Evolutionary conservation across 2,797 vertebrate genomes (phyloP), one percentile per base, ranked within the genome.

Genomic region (Spea hammondii): DNA sequence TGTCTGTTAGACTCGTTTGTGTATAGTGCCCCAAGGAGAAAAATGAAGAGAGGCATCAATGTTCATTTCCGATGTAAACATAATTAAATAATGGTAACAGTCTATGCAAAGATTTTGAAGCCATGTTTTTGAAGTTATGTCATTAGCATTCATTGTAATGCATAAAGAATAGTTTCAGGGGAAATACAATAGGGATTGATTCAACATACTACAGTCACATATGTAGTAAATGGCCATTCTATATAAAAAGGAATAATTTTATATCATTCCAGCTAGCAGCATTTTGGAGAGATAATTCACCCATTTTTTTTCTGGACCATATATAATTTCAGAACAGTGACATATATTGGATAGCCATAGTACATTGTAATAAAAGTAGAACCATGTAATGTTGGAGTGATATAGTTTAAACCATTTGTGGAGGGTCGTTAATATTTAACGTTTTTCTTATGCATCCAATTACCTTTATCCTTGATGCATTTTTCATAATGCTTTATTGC

Each of bases 1-100:
- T 90, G 87, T 85, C 86, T 82, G 76, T 84, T 89, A 89, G 87
- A 87, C 86, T 87, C 86, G 88, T 85, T 79, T 4, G 82, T 86
- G 83, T 85, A 86, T 90, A 88, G 90, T 84, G 80, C 89, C 83
- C 85, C 45, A 75, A 87, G 86, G 86, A 89, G 84, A 84, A 79
- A 83, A 86, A 83, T 74, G 83, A 85, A 88, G 85, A 86, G 76
- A 74, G 77, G 76, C 79, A 82, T 88, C 76, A 4, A 54, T 86
- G 83, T 85, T 89, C 0, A 0, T 85, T 80, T 84, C 84, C 86
- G 82, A 85, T 87, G 86, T 85, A 89, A 88, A 85, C 48, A 85
- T 88, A 86, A 88, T 89, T 89, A 89, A 89, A 86, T 85, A 74
- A 69, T 86, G 77, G 78, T 84, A 82, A 78, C 85, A 72, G 85